Percentiles rank a stretch among this genome's conserved stretches.
Evolutionary conservation across 1,140 invertebrate genomes (phyloP).

Genomic region (Holotrichia oblita): DNA sequence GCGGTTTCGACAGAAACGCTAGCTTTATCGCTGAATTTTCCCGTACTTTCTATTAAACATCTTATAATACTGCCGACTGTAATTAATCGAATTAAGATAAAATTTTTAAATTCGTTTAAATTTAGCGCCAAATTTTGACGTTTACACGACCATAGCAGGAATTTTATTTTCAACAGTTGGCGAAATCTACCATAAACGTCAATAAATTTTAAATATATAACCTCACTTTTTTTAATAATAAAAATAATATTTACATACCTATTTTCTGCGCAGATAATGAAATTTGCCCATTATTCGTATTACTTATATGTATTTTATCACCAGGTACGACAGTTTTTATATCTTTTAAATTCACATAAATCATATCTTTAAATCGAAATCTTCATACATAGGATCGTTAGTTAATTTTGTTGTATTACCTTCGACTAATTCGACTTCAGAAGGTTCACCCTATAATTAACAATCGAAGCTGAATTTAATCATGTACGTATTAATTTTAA

Average conservation of each 20-base stretch:
- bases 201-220: background rate
- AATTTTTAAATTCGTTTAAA: too few species aligned
- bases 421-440: conserved; percentile 70
- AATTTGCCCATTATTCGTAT: conserved; percentile 69
- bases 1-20: conserved; percentile 79
- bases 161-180: background rate
- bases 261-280: conserved; percentile 77
- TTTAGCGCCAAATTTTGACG: background rate
- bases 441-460: conserved; percentile 8
- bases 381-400: conserved; percentile 75
- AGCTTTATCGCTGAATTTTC: conserved; percentile 58
- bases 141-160: background rate
- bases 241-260: conserved; percentile 48
- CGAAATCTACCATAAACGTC: background rate
- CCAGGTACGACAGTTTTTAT: conserved; percentile 75
- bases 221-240: too few species aligned
- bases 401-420: conserved; percentile 77
- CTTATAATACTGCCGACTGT: conserved; percentile 62
- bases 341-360: conserved; percentile 84
- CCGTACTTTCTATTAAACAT: conserved; percentile 65
- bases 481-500: background rate
- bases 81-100: background rate
- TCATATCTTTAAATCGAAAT: conserved; percentile 72
- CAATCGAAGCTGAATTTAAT: conserved; percentile 40
- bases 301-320: conserved; percentile 77